phyloP scores from a whole-genome alignment of 2,113 vertebrate species.

The Hoplias malabaricus region DNA sequence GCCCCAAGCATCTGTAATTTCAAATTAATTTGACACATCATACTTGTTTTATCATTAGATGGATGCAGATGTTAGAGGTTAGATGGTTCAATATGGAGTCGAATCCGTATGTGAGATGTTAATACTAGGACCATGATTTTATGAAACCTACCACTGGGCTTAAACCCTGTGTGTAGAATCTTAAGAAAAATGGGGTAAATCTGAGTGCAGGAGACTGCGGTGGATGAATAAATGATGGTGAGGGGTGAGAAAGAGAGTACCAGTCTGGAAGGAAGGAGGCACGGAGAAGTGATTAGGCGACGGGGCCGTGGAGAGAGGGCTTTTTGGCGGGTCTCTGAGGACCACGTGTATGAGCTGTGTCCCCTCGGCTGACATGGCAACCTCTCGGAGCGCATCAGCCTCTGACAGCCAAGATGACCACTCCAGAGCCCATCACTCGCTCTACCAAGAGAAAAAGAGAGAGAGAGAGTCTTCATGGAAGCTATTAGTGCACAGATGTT shows the following conservation, averaged over 20 bases:
- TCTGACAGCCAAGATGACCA: conserved; percentile 64
- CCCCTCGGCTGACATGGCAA: conserved; percentile 70
- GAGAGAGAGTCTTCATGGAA: conserved; percentile 62
- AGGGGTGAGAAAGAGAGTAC: conserved; percentile 60
- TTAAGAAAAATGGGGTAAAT: conserved; percentile 55
- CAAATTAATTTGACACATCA: too few species aligned
- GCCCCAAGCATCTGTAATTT: too few species aligned
- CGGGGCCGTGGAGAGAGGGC: conserved; percentile 54
- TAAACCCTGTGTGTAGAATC: not conserved
- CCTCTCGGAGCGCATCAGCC: conserved; percentile 75
- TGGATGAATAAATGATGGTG: conserved; percentile 69
- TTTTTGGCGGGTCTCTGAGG: conserved; percentile 65
- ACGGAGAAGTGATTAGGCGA: conserved; percentile 64
- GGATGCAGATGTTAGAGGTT: too few species aligned
- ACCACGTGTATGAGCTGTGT: conserved; percentile 62
- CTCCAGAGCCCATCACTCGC: conserved; percentile 60
- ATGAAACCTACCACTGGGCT: not conserved
- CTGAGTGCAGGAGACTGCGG: conserved; percentile 54
- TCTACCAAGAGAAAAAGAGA: too few species aligned
- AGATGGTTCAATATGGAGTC: too few species aligned
- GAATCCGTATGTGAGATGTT: too few species aligned
- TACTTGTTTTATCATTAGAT: too few species aligned
- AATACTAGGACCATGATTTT: too few species aligned
- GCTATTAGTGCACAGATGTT: conserved; percentile 70
- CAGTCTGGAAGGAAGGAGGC: conserved; percentile 45